These are phyloP conservation scores for Phortica variegata DNA, from an alignment of 1,140 invertebrate species.

Conservation along the genomic window DNA sequence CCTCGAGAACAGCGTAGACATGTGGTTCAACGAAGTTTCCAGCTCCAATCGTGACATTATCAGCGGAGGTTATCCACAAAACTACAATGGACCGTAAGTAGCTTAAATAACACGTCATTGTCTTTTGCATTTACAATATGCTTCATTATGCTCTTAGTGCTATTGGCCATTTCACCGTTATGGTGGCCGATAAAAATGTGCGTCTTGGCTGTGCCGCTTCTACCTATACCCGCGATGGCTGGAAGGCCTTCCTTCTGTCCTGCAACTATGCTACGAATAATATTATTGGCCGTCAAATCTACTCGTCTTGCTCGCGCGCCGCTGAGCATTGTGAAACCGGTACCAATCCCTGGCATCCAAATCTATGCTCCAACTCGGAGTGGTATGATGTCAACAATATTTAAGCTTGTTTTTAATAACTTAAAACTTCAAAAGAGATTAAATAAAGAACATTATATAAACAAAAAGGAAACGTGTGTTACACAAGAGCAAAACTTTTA, in stretches of 20 bases:
- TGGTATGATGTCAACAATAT: constrained; percentile 31
- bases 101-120: too few relatives aligned
- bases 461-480: too few relatives aligned
- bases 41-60: constrained; percentile 23
- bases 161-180: constrained; percentile 43
- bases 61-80: constrained; percentile 17
- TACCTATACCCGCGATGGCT: constrained; percentile 12
- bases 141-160: constrained; percentile 5
- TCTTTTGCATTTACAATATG: neutral
- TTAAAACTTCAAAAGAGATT: too few relatives aligned
- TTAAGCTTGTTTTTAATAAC: too few relatives aligned
- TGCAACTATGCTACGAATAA: constrained; percentile 43
- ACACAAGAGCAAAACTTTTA: too few relatives aligned
- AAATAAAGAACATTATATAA: too few relatives aligned
- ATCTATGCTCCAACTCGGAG: constrained; percentile 39
- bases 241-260: constrained; percentile 18
- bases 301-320: constrained; percentile 17
- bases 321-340: constrained; percentile 27
- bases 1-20: constrained; percentile 23
- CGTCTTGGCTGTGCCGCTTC: constrained; percentile 35
- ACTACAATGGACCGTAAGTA: constrained; percentile 25
- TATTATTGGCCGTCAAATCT: constrained; percentile 28
- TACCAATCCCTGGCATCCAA: constrained; percentile 22
- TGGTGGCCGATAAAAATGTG: constrained; percentile 35
- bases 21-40: constrained; percentile 31